Base-by-base conservation (phyloP, 1,140 invertebrate genomes). In the Xylocopa sonorina region DNA sequence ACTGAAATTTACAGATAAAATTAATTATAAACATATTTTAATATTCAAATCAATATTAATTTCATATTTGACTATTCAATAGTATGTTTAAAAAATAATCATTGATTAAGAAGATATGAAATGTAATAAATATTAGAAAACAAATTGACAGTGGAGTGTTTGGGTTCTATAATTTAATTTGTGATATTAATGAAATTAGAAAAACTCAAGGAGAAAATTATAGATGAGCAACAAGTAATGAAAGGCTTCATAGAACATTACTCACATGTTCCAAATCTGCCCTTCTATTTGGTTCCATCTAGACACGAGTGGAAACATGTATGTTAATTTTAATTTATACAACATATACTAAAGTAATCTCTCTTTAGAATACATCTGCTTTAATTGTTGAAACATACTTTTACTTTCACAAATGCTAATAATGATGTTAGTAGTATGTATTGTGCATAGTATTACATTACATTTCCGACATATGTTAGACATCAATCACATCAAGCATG, bases 271-370 rank as follows among this genome's bases (percentile, higher is more conserved):
- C 95, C 92, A 95, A 93, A 94, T 95, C 95, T 82, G 94, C 93
- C 93, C 94, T 95, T 91, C 95, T 94, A 93, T 95, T 95, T 87
- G 95, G 95, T 94, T 96, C 95, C 96, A 96, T 96, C 95, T 96
- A 93, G 90, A 91, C 89, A 92, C 81, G 88, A 91, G 87, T 82
- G 68, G 81, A 46, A 78, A 77, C 71, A 51, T 24, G 29, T 74
- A 87, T 87, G 83, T 84, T 85, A 83, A 81, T 38, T 62, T 62
- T 1, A 50, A 58, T 32, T 51, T 60, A 76, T 86, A 84, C 90
- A 91, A 88, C 84, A 63, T 66, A 67, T 41, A 34, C 18, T 71
- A 29, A 55, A 41, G 41, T 32, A 51, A 41, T 64, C 53, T 63
- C 53, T 63, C 34, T 63, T 63, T 55, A 68, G 27, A 77, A 24